Evolutionary conservation across 1,140 invertebrate genomes (phyloP), one percentile per base, ranked within the genome.

Genomic region (Cotesia chilonis): DNA sequence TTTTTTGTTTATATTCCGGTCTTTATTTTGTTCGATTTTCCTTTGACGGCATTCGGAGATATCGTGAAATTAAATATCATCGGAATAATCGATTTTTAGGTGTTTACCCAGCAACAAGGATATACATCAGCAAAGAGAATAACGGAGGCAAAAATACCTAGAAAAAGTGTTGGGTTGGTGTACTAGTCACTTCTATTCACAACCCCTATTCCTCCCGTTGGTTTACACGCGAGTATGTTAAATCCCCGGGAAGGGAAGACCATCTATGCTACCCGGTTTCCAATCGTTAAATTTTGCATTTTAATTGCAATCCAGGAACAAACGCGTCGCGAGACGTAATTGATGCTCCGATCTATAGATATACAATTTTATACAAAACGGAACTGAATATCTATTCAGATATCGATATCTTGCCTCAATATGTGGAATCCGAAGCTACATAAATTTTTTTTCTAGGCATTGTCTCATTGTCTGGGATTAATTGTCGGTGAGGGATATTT

Each of bases 251-350:
- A 38, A 66, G 65, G 28, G 10, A 47, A 47, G 41, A 28, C 41
- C 17, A 65, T 70, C 63, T 66, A 51, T 38, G 57, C 71, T 36
- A 64, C 68, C 17, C 57, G 63, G 68, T 47, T 52, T 60, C 63
- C 38, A 70, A 77, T 78, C 72, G 72, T 80, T 74, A 76, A 76
- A 75, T 75, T 78, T 77, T 76, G 74, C 73, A 75, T 76, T 79
- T 80, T 78, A 77, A 80, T 80, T 80, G 75, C 75, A 74, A 80
- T 75, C 55, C 66, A 66, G 70, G 51, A 67, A 75, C 69, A 61
- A 65, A 67, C 74, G 67, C 63, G 73, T 68, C 69, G 55, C 65
- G 61, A 28, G 28, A 72, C 65, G 74, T 79, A 79, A 77, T 79
- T 77, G 75, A 77, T 77, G 76, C 78, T 76, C 28, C 28, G 1